Conservation (phyloP, 1,140 invertebrate genomes). For the Calephelis virginiensis region DNA sequence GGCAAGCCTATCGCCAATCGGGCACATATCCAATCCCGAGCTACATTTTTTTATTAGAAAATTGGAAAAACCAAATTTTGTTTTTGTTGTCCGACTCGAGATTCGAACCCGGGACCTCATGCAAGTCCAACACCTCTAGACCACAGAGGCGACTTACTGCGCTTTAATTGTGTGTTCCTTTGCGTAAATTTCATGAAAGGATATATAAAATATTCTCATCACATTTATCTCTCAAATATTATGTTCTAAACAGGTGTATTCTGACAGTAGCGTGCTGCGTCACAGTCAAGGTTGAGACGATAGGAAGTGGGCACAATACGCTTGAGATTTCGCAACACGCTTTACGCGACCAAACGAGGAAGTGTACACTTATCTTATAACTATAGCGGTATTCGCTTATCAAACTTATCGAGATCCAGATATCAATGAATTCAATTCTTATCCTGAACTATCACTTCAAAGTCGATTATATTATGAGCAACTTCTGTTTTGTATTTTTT, state of each 20-base stretch:
- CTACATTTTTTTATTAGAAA: too few relatives aligned
- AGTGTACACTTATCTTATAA: conserved; percentile 38
- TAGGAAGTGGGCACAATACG: conserved; percentile 53
- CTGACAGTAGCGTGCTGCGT: conserved; percentile 24
- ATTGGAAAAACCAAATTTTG: too few relatives aligned
- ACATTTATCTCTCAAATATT: not conserved
- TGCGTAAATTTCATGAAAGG: not conserved
- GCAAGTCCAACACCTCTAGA: too few relatives aligned
- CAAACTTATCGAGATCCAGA: conserved; percentile 1
- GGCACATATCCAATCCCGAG: too few relatives aligned
- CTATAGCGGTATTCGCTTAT: not conserved
- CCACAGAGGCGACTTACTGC: too few relatives aligned
- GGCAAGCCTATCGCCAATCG: too few relatives aligned
- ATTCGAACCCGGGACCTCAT: too few relatives aligned
- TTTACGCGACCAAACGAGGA: conserved; percentile 42
- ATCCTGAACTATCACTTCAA: too few relatives aligned
- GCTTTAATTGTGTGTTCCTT: not conserved
- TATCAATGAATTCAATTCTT: not conserved
- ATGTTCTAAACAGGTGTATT: conserved; percentile 12
- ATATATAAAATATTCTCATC: not conserved
- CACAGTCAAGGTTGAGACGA: conserved; percentile 44
- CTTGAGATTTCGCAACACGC: conserved; percentile 42
- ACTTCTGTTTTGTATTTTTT: too few relatives aligned
- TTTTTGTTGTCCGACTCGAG: too few relatives aligned
- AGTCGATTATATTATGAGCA: too few relatives aligned